Percentiles rank a stretch among this genome's conserved stretches.
Evolutionary conservation across 2,888 invertebrate genomes (phyloP).

Genomic region (Tubiluchus corallicola): DNA sequence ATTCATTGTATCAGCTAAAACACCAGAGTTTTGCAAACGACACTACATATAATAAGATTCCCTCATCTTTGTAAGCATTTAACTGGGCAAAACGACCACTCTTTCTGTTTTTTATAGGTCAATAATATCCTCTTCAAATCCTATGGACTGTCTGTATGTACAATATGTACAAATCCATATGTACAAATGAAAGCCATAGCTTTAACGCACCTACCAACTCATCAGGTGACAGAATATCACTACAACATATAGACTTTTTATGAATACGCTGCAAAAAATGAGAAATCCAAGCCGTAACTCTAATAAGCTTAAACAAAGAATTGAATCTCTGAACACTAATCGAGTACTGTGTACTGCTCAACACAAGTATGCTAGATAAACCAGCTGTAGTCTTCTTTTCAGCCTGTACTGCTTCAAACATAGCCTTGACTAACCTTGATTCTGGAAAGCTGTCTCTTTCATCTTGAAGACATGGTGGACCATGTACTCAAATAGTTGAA

Average conservation of each 20-base stretch:
- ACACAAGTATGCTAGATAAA: not conserved
- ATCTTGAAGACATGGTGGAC: not conserved
- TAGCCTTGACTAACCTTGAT: too few species aligned
- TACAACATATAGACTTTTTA: not conserved
- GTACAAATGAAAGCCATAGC: not conserved
- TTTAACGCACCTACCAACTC: not conserved
- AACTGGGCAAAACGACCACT: too few species aligned
- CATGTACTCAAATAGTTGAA: not conserved
- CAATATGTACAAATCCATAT: not conserved
- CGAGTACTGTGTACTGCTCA: not conserved
- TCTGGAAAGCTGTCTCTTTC: too few species aligned
- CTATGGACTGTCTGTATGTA: too few species aligned
- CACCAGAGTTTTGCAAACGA: conserved; percentile 6
- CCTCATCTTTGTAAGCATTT: too few species aligned
- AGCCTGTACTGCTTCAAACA: too few species aligned
- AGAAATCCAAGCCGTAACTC: not conserved
- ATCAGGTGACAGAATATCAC: not conserved
- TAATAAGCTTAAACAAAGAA: not conserved
- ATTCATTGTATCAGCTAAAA: conserved; percentile 4
- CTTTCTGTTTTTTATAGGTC: too few species aligned
- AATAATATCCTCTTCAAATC: too few species aligned
- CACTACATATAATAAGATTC: conserved; percentile 7
- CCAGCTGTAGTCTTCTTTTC: not conserved
- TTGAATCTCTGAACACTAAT: not conserved
- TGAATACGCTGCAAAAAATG: not conserved